Base-by-base conservation (phyloP, 2,888 invertebrate genomes). In the Polyommatus icarus region DNA sequence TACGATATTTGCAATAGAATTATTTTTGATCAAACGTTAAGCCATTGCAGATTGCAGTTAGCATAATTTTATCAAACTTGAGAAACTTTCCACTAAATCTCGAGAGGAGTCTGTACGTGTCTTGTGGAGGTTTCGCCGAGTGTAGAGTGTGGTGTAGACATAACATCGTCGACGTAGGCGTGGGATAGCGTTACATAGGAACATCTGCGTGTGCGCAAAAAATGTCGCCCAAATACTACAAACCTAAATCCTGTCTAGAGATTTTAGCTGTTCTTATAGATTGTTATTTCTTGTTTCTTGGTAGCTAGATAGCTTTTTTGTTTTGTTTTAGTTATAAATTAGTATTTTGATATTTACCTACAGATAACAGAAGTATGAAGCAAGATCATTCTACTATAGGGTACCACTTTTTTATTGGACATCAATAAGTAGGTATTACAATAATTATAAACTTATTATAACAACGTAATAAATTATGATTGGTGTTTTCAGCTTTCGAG, bases 161-260 rank as follows among this genome's bases (percentile, higher is more conserved):
- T n/a, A 72, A 72, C 50, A 75, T 54, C 18, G 15, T 50, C 73
- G 29, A 54, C 29, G 75, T 75, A 29, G 75, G 75, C 75, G 75
- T 75, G 75, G 50, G 50, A 73, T 73, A 73, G 7, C 72, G 72
- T 72, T 72, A 75, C 50, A 24, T 50, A 1, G 29, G 50, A 54
- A 75, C 75, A 75, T 75, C 75, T 75, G 75, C 75, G 75, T 18
- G 18, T 18, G 50, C 29, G 75, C 75, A 75, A 75, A 75, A 67
- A 75, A 75, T 29, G 50, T 54, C 50, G 75, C 20, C 29, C 24
- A 54, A 54, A 75, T 46, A 54, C 32, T 20, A 36, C n/a, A 10
- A 36, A 40, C 40, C 40, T 10, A 20, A 72, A 72, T 75, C 75
- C 6, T 29, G 54, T 29, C 72, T 36, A 71, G 36, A 0, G 36